These are phyloP conservation scores for Dendroctonus ponderosae DNA, from an alignment of 1,140 invertebrate genomes.

Conservation along the genomic window DNA sequence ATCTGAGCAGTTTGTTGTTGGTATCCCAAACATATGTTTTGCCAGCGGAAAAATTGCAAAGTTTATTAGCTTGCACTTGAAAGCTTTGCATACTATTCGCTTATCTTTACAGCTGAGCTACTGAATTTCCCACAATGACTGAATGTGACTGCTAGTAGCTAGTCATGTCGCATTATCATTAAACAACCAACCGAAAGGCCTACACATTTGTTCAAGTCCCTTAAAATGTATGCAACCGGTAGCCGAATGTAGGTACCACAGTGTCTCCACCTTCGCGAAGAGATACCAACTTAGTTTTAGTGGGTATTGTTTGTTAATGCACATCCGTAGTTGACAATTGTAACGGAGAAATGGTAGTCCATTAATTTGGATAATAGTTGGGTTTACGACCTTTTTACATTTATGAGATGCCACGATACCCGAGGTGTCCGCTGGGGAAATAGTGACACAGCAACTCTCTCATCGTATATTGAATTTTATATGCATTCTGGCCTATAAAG, in stretches of 20 bases:
- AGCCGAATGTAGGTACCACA: slow-evolving; percentile 7
- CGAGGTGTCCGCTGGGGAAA: slow-evolving; percentile 22
- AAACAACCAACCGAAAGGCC: slow-evolving; percentile 3
- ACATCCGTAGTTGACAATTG: slow-evolving; percentile 29
- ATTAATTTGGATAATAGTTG: slow-evolving; percentile 28
- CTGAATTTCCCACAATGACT: no score
- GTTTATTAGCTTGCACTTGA: no score
- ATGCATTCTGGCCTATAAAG: slow-evolving; percentile 29
- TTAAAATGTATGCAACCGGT: slow-evolving; percentile 27
- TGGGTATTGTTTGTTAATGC: slow-evolving; percentile 29
- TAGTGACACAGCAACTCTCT: slow-evolving; percentile 25
- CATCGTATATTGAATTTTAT: slow-evolving; percentile 31
- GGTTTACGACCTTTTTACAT: slow-evolving; percentile 33
- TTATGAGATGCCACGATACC: slow-evolving; percentile 26
- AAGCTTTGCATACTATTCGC: no score
- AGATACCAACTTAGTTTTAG: slow-evolving; percentile 18
- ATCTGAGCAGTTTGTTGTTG: no score
- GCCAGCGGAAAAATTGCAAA: no score
- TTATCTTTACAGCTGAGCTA: neutral
- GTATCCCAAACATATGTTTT: no score
- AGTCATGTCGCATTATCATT: slow-evolving; percentile 5
- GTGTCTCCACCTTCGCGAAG: slow-evolving; percentile 12
- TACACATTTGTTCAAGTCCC: slow-evolving; percentile 4
- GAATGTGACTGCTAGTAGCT: neutral
- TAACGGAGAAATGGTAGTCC: slow-evolving; percentile 16